A percentile compares a stretch with the other conserved stretches of the same genome.
These are phyloP conservation scores for Myotis lucifugus DNA, from an alignment of 2,113 vertebrate species.

Conservation along the genomic window DNA sequence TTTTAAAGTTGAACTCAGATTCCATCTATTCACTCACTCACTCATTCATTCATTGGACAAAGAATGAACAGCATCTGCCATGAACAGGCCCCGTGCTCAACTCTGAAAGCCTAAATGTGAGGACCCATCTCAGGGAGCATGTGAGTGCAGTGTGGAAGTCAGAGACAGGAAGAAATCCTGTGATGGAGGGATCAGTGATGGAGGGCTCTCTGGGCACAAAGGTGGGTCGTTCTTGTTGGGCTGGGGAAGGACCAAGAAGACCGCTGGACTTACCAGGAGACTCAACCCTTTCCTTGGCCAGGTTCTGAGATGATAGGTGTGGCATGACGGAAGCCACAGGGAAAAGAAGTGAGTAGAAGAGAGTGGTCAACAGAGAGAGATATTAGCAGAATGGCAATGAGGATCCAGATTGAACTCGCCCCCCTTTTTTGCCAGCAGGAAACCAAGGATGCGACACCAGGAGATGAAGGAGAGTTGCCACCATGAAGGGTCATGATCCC, in stretches of 20 bases:
- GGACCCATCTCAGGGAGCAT: neutral
- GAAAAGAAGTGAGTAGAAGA: neutral
- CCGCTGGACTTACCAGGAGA: too few relatives aligned
- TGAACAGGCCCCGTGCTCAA: neutral
- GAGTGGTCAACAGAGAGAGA: neutral
- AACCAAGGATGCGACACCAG: neutral
- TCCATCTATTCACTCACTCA: neutral
- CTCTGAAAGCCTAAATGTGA: neutral
- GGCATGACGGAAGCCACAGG: neutral
- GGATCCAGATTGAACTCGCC: neutral
- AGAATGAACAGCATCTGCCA: neutral
- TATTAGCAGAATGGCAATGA: neutral
- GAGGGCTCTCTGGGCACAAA: neutral
- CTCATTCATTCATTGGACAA: neutral
- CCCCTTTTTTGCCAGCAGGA: neutral
- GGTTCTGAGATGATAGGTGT: neutral
- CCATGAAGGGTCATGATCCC: neutral
- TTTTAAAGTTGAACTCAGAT: neutral
- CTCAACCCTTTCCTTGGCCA: neutral
- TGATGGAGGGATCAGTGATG: neutral
- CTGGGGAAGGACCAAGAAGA: neutral
- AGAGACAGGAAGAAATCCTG: neutral
- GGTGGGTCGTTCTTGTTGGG: neutral
- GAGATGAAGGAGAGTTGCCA: neutral
- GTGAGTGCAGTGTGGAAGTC: neutral